Evolutionary conservation across 2,113 vertebrate species (phyloP).

Genomic region (Sinocyclocheilus grahami): DNA sequence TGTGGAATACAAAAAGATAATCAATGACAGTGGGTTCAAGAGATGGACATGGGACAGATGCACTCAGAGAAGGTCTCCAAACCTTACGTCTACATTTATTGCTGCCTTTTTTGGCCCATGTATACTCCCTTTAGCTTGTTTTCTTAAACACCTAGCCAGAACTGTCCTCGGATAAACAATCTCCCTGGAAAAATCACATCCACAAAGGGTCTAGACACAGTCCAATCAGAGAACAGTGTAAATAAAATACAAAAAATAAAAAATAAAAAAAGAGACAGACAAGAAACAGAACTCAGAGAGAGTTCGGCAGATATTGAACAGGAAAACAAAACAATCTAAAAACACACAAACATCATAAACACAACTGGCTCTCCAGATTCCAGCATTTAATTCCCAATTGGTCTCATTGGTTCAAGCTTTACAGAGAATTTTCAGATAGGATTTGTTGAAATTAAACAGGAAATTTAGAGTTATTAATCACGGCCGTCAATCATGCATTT

Average conservation of each 20-base stretch:
- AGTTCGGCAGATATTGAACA: slow-evolving; percentile 81
- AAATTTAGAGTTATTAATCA: slow-evolving; percentile 5
- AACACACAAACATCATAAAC: slow-evolving; percentile 74
- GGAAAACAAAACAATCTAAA: slow-evolving; percentile 32
- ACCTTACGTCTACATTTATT: slow-evolving; percentile 72
- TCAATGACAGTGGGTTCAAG: slow-evolving; percentile 90
- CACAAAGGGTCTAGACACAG: slow-evolving; percentile 81
- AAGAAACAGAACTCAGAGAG: slow-evolving; percentile 78
- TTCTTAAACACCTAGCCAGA: slow-evolving; percentile 66
- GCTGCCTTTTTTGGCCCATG: slow-evolving; percentile 43
- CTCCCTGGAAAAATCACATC: slow-evolving; percentile 87
- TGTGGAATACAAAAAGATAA: slow-evolving; percentile 99
- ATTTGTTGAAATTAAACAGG: slow-evolving; percentile 24
- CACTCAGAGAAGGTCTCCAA: slow-evolving; percentile 91
- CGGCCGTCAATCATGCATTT: background rate
- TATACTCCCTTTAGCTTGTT: slow-evolving; percentile 62
- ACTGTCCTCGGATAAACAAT: slow-evolving; percentile 71
- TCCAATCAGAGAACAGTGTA: slow-evolving; percentile 80
- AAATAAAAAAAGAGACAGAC: slow-evolving; percentile 79
- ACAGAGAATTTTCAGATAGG: slow-evolving; percentile 10
- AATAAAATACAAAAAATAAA: slow-evolving; percentile 68
- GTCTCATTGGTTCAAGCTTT: slow-evolving; percentile 52
- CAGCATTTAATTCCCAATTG: slow-evolving; percentile 72
- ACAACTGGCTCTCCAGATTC: slow-evolving; percentile 95
- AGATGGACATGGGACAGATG: slow-evolving; percentile 82